phyloP scores from a whole-genome alignment of 2,113 vertebrate species.

The Atractosteus spatula region DNA sequence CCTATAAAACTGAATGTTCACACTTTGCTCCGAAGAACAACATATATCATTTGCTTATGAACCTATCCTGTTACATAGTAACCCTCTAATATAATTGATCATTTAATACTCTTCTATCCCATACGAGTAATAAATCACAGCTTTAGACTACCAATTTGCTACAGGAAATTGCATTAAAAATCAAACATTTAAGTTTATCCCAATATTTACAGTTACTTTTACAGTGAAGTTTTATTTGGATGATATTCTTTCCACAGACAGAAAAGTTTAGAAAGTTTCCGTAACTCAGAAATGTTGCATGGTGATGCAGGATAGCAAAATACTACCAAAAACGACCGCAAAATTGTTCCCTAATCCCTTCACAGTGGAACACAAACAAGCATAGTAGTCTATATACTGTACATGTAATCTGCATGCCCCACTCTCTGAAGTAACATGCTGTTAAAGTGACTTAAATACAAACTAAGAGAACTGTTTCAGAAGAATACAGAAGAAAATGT shows the following conservation, averaged over 20 bases:
- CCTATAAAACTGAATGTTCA: background rate
- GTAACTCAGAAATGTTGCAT: background rate
- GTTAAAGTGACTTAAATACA: too few relatives aligned
- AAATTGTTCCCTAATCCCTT: background rate
- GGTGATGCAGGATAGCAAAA: background rate
- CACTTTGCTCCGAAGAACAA: constrained; percentile 27
- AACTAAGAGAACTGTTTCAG: too few relatives aligned
- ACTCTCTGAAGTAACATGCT: too few relatives aligned
- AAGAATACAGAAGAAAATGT: too few relatives aligned
- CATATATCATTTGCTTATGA: constrained; percentile 4
- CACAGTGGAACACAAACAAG: too few relatives aligned
- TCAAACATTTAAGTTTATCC: background rate
- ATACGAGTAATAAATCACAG: background rate
- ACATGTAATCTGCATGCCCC: too few relatives aligned
- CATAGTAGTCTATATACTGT: too few relatives aligned
- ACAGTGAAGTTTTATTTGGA: constrained; percentile 9
- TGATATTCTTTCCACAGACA: constrained; percentile 8
- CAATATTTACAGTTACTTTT: background rate
- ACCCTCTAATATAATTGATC: constrained; percentile 11
- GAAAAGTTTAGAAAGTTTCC: background rate
- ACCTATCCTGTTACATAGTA: constrained; percentile 16
- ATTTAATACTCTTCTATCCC: background rate
- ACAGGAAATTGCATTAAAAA: background rate
- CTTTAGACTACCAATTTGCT: background rate
- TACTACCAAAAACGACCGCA: background rate